A percentile compares a stretch with the other conserved stretches of the same genome.
Evolutionary conservation across 2,797 vertebrate genomes (phyloP).

Genomic region (Poeciliopsis paucimaculata): DNA sequence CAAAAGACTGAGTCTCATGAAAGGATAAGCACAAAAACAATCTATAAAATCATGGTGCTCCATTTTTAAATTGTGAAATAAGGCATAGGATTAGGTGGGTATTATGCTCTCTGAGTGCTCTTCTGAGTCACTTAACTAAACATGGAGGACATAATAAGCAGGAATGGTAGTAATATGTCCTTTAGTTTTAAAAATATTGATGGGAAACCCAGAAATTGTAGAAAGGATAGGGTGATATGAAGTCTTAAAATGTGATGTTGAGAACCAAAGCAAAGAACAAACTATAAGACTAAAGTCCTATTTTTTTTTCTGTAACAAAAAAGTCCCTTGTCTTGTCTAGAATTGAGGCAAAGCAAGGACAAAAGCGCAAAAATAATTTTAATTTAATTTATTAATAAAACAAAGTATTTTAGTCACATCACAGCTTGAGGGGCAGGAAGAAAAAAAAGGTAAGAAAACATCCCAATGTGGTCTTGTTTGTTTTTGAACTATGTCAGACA

Average conservation of each 20-base stretch:
- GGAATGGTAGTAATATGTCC: conserved; percentile 11
- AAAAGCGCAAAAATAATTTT: background rate
- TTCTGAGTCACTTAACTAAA: conserved; percentile 11
- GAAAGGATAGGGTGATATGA: background rate
- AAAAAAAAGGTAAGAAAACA: conserved; percentile 7
- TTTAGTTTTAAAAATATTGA: conserved; percentile 7
- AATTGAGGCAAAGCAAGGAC: background rate
- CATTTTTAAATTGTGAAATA: conserved; percentile 2
- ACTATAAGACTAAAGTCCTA: background rate
- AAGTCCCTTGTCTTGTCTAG: background rate
- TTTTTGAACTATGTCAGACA: conserved; percentile 29
- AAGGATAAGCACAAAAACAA: background rate
- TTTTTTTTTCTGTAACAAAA: background rate
- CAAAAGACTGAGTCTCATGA: conserved; percentile 9
- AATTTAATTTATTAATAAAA: background rate
- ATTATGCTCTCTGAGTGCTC: background rate
- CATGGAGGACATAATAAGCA: conserved; percentile 4
- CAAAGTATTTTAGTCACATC: background rate
- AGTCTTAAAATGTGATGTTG: conserved; percentile 5
- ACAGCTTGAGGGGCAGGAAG: background rate
- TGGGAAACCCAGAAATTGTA: conserved; percentile 7
- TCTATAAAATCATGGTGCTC: background rate
- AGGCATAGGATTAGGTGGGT: background rate
- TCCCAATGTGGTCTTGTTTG: conserved; percentile 2
- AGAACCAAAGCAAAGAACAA: background rate